Evolutionary conservation across 2,888 invertebrate species (phyloP).

Genomic region (Troides aeacus): DNA sequence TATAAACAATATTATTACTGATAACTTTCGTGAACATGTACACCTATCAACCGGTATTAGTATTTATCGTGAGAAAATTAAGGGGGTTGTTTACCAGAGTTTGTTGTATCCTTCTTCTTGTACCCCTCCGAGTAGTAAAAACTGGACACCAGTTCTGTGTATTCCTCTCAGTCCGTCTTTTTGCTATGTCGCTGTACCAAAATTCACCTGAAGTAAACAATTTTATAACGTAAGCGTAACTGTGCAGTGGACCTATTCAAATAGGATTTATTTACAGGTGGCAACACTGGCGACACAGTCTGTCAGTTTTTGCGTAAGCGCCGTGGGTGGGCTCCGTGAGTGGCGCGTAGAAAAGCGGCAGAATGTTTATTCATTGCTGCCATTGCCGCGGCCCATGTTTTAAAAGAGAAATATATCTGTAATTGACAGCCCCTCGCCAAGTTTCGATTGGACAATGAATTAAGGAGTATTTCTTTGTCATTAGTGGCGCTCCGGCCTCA

Average conservation of each 20-base stretch:
- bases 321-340: conserved; percentile 26
- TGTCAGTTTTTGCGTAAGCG: conserved; percentile 30
- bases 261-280: conserved; percentile 30
- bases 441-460: conserved; percentile 15
- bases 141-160: too few relatives aligned
- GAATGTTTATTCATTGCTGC: conserved; percentile 28
- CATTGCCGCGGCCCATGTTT: conserved; percentile 9
- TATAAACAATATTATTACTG: neutral
- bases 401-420: conserved; percentile 22
- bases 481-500: neutral
- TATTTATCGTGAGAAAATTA: too few relatives aligned
- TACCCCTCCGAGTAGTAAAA: too few relatives aligned
- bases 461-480: conserved; percentile 1
- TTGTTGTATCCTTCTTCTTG: too few relatives aligned
- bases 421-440: conserved; percentile 26
- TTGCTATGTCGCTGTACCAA: neutral
- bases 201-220: neutral
- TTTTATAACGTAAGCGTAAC: conserved; percentile 22
- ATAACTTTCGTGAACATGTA: too few relatives aligned
- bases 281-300: conserved; percentile 28
- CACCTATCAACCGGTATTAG: too few relatives aligned
- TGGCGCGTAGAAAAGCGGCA: conserved; percentile 22
- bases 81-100: too few relatives aligned
- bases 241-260: conserved; percentile 28
- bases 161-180: too few relatives aligned